These are phyloP conservation scores for Lampris incognitus DNA, from an alignment of 2,113 vertebrate species.

Conservation along the genomic window DNA sequence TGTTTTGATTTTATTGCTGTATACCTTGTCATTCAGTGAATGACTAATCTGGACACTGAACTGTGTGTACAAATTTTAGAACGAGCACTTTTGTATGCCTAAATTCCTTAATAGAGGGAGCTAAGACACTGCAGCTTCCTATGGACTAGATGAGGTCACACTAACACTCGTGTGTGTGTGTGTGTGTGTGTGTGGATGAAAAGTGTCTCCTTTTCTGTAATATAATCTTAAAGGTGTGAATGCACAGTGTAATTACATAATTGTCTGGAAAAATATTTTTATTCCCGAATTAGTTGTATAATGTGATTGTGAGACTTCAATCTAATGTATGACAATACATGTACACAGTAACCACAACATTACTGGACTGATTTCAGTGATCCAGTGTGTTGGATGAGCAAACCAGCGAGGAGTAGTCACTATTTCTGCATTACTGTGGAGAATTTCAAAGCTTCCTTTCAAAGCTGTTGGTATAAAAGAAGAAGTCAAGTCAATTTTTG, in stretches of 20 bases:
- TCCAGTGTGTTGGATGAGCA: conserved; percentile 16
- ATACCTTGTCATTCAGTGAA: conserved; percentile 75
- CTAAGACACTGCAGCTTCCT: conserved; percentile 35
- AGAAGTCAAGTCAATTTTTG: conserved; percentile 21
- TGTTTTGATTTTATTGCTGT: conserved; percentile 54
- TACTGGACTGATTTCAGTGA: neutral
- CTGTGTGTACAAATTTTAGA: conserved; percentile 60
- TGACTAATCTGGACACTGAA: conserved; percentile 55
- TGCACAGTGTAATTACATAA: conserved; percentile 43
- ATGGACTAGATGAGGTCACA: conserved; percentile 21
- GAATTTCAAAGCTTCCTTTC: conserved; percentile 36
- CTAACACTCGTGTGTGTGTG: conserved; percentile 45
- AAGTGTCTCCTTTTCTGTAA: conserved; percentile 33
- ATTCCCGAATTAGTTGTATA: conserved; percentile 39
- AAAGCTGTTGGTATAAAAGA: conserved; percentile 30
- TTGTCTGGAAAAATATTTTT: conserved; percentile 44
- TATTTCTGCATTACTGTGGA: conserved; percentile 30
- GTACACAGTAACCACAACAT: conserved; percentile 38
- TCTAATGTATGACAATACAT: conserved; percentile 42
- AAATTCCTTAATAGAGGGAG: conserved; percentile 6
- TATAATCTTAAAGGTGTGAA: conserved; percentile 42
- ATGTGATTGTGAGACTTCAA: conserved; percentile 52
- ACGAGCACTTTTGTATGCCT: conserved; percentile 48
- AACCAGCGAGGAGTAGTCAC: neutral
- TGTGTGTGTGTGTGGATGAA: conserved; percentile 45